A percentile compares a stretch with the other conserved stretches of the same genome.
Conservation (phyloP, 2,113 vertebrate species). For the Plectropomus leopardus region DNA sequence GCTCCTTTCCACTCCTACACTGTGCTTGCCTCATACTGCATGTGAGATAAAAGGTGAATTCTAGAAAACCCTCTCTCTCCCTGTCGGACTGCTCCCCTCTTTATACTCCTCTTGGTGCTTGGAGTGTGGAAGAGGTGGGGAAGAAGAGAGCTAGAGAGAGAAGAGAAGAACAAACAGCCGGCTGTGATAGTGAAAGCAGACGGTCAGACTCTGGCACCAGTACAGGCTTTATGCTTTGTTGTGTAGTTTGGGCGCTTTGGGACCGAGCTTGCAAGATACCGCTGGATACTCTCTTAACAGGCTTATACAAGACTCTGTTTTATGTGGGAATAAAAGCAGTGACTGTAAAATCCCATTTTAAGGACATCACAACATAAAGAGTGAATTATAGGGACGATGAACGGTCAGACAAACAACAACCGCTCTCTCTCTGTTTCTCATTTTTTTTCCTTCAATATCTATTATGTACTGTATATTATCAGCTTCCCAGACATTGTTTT, state of each 20-base stretch:
- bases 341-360: constrained; percentile 72
- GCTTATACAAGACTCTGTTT: constrained; percentile 66
- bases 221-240: constrained; percentile 66
- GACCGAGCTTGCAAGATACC: constrained; percentile 49
- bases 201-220: constrained; percentile 43
- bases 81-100: constrained; percentile 43
- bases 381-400: constrained; percentile 61
- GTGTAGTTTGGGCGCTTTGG: constrained; percentile 62
- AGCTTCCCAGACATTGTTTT: background rate
- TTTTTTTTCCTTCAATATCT: background rate
- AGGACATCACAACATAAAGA: constrained; percentile 53
- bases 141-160: constrained; percentile 41
- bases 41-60: constrained; percentile 72
- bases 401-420: constrained; percentile 60
- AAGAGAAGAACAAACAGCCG: constrained; percentile 55
- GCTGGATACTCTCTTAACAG: constrained; percentile 65
- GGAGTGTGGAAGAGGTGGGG: constrained; percentile 43
- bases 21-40: constrained; percentile 44
- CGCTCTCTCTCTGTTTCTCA: background rate
- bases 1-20: constrained; percentile 33
- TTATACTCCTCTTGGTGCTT: constrained; percentile 44
- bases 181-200: constrained; percentile 70
- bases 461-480: background rate
- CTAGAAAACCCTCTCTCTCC: constrained; percentile 38
- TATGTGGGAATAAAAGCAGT: constrained; percentile 63